A percentile compares a stretch with the other conserved stretches of the same genome.
phyloP scores from a whole-genome alignment of 2,888 invertebrate species.

The Endomychus coccineus region DNA sequence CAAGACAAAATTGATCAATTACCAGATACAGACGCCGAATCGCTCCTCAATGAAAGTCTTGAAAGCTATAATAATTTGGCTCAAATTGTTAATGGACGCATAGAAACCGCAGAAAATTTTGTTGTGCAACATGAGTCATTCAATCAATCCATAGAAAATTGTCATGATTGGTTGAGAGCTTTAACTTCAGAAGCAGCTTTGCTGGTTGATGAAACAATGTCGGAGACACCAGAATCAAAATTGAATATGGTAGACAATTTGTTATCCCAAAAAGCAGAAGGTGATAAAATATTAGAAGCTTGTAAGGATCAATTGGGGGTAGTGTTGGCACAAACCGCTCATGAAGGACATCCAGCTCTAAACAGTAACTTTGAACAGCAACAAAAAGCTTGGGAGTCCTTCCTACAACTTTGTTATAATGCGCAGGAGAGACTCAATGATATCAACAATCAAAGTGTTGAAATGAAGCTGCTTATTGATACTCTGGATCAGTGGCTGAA shows the following conservation, averaged over 20 bases:
- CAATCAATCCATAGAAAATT: constrained; percentile 72
- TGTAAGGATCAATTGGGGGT: constrained; percentile 64
- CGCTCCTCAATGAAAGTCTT: constrained; percentile 65
- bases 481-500: constrained; percentile 79
- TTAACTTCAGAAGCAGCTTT: constrained; percentile 71
- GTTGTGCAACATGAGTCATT: constrained; percentile 78
- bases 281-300: constrained; percentile 61
- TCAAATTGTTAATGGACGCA: constrained; percentile 59
- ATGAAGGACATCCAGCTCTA: constrained; percentile 66
- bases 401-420: constrained; percentile 62
- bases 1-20: constrained; percentile 73
- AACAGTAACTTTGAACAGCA: constrained; percentile 68
- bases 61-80: constrained; percentile 63
- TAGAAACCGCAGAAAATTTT: constrained; percentile 59
- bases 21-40: constrained; percentile 71
- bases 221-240: constrained; percentile 71
- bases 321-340: constrained; percentile 70
- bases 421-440: constrained; percentile 67
- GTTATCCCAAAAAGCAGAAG: constrained; percentile 63
- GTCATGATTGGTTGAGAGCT: constrained; percentile 73
- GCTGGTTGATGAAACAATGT: constrained; percentile 69
- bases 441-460: constrained; percentile 71
- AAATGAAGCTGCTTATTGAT: constrained; percentile 71
- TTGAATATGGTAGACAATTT: constrained; percentile 68
- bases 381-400: constrained; percentile 66